Base-by-base conservation (phyloP, 1,140 invertebrate genomes). In the Drosophila azteca region DNA sequence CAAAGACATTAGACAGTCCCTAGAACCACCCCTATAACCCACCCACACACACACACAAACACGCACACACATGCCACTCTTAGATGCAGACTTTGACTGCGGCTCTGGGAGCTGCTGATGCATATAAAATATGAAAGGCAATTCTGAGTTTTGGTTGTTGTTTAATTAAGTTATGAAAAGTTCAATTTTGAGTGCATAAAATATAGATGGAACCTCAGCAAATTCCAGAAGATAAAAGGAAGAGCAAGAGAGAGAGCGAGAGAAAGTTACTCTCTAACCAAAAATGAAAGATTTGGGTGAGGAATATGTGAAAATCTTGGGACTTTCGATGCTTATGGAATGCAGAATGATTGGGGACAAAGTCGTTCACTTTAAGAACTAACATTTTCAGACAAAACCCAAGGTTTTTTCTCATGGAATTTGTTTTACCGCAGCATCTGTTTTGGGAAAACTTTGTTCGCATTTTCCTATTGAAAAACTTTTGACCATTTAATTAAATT, bases 401-500 rank as follows among this genome's bases (percentile, higher is more conserved):
- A 39, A 0, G 3, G 2, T 13, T 39, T 39, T 13, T 20, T 20
- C 17, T 20, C 17, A 20, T 20, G n/a, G n/a, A n/a, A n/a, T n/a
- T n/a, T n/a, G 17, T 20, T 5, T 4, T 39, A 5, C 35, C 26
- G n/a, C 6, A 45, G 11, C 51, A 73, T 49, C 45, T 73, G 68
- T 48, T 45, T 35, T 9, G 31, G 6, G 6, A 6, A 31, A 55
- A 64, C 58, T 50, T 73, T 74, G 17, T 44, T 41, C 17, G 13
- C 20, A 11, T n/a, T 17, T 17, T 44, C 17, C 8, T 11, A 15
- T 15, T 3, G 20, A 20, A 17, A 48, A 63, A 78, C 44, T 79
- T 79, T 63, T 11, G 31, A 69, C 35, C 71, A 77, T 73, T 84
- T 80, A 79, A 84, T 84, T 84, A 84, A 79, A 66, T 77, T 80